These are phyloP conservation scores for Tetramorium alpestre DNA, from an alignment of 1,140 invertebrate species.

Conservation along the genomic window DNA sequence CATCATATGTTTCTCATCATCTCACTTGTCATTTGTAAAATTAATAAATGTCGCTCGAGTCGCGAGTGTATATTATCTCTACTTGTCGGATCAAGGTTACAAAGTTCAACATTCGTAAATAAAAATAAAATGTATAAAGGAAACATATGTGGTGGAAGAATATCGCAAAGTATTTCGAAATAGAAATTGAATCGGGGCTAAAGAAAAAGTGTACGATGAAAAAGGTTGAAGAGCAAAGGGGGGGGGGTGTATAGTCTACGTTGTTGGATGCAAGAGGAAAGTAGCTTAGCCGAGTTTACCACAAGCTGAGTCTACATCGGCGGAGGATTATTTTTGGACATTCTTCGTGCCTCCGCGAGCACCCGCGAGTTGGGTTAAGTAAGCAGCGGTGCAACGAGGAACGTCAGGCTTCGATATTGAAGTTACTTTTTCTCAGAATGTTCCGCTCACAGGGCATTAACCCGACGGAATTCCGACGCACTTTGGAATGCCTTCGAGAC, in stretches of 20 bases:
- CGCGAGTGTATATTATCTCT: neutral
- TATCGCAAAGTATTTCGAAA: neutral
- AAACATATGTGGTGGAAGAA: neutral
- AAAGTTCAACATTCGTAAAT: neutral
- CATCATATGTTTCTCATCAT: neutral
- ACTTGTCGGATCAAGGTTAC: neutral
- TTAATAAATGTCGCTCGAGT: neutral
- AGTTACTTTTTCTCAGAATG: conserved; percentile 46
- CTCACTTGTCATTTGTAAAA: neutral
- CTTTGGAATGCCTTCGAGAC: conserved; percentile 40
- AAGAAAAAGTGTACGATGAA: neutral
- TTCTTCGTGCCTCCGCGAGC: conserved; percentile 23
- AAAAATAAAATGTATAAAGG: neutral
- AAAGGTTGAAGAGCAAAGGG: neutral
- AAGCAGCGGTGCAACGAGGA: neutral
- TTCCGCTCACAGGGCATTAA: conserved; percentile 20
- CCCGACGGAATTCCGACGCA: conserved; percentile 41
- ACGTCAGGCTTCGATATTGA: conserved; percentile 12
- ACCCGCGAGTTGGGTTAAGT: conserved; percentile 16
- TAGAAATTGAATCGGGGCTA: neutral
- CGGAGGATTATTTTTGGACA: conserved; percentile 54
- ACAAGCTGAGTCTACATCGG: conserved; percentile 9
- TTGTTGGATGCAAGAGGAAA: conserved; percentile 8
- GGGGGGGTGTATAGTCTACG: neutral
- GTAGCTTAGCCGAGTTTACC: conserved; percentile 47